Percentiles rank a stretch among this genome's conserved stretches.
These are phyloP conservation scores for Metopolophium dirhodum DNA, from an alignment of 1,140 invertebrate species.

Conservation along the genomic window DNA sequence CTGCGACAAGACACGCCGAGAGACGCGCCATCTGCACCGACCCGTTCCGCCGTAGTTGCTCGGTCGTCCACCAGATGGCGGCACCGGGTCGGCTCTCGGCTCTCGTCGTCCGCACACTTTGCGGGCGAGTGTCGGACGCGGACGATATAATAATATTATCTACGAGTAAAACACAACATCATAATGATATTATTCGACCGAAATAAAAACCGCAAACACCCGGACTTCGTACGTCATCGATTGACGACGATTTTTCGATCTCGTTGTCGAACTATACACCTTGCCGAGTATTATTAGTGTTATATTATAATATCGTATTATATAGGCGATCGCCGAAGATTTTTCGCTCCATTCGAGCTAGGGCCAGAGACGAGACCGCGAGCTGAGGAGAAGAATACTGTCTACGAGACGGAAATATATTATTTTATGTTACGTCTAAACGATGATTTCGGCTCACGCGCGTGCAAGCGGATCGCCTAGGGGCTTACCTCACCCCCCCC, in stretches of 20 bases:
- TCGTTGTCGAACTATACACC: background rate
- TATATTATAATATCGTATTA: background rate
- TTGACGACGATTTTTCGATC: background rate
- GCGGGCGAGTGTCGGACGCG: too few species aligned
- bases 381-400: background rate
- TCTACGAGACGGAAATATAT: too few species aligned
- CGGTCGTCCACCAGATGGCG: background rate
- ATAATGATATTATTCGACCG: background rate
- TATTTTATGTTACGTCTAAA: background rate
- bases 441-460: background rate
- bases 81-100: background rate
- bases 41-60: accelerated
- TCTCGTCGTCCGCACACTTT: too few species aligned
- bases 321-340: background rate
- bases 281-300: background rate
- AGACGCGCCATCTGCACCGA: slow-evolving; percentile 32
- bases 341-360: background rate
- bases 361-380: too few species aligned
- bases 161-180: too few species aligned
- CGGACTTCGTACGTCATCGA: background rate
- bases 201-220: background rate
- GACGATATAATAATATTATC: too few species aligned
- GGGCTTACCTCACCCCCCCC: background rate
- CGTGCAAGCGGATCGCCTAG: background rate
- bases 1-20: background rate